Evolutionary conservation across 2,888 invertebrate genomes (phyloP).

Genomic region (Limnephilus marmoratus): DNA sequence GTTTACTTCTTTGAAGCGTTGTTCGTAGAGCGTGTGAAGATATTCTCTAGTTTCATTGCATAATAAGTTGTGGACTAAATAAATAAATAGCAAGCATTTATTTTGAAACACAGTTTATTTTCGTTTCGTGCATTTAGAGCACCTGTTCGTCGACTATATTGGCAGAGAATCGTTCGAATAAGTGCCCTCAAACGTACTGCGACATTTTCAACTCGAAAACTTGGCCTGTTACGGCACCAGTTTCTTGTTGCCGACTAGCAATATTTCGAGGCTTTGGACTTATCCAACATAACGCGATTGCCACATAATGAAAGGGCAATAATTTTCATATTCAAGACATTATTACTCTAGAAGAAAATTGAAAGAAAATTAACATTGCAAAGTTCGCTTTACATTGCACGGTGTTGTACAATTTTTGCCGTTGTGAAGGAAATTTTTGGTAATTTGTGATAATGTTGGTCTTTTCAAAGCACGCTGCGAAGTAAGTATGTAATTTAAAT

Average conservation of each 20-base stretch:
- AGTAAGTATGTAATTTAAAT: neutral
- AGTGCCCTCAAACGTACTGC: conserved; percentile 44
- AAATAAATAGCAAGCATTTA: neutral
- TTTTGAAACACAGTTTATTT: neutral
- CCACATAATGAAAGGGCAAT: conserved; percentile 12
- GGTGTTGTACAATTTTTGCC: neutral
- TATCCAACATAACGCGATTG: conserved; percentile 2
- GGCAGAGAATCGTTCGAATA: conserved; percentile 33
- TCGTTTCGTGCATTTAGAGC: neutral
- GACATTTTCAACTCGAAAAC: conserved; percentile 49
- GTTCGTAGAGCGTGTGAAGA: neutral
- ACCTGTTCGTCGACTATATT: neutral
- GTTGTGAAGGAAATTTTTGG: neutral
- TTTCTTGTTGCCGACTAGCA: conserved; percentile 19
- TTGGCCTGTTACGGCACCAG: conserved; percentile 22
- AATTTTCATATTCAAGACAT: neutral
- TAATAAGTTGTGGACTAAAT: neutral
- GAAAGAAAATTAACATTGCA: neutral
- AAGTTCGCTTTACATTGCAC: neutral
- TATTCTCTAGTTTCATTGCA: neutral
- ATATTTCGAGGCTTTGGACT: neutral
- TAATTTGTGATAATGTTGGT: neutral
- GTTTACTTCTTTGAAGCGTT: neutral
- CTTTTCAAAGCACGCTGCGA: neutral
- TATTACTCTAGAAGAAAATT: neutral